A percentile compares a stretch with the other conserved stretches of the same genome.
phyloP scores from a whole-genome alignment of 2,797 vertebrate species.

The Trachops cirrhosus region DNA sequence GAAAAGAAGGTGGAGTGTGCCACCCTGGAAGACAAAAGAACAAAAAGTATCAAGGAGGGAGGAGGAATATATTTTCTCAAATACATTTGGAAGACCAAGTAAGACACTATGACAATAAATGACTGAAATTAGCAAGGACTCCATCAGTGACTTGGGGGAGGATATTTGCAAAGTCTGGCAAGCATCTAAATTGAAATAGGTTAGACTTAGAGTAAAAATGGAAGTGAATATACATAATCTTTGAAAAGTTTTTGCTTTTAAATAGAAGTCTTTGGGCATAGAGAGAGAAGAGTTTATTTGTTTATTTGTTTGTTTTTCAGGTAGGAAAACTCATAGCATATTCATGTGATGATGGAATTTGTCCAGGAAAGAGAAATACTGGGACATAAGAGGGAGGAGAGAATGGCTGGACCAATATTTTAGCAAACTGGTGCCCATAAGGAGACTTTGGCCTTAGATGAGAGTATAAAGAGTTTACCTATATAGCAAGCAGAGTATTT shows the following conservation, averaged over 20 bases:
- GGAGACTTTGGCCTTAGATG: too few species aligned
- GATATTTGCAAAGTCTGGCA: rapidly evolving
- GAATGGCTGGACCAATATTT: too few species aligned
- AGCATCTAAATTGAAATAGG: not conserved
- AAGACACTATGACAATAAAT: not conserved
- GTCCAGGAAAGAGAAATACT: too few species aligned
- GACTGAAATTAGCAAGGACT: not conserved
- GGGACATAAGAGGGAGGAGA: not conserved
- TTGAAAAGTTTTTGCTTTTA: not conserved
- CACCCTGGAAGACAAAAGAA: not conserved
- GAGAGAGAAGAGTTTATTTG: not conserved
- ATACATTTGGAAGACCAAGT: not conserved
- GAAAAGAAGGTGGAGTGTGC: rapidly evolving
- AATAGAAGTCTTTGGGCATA: not conserved
- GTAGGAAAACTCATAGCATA: not conserved
- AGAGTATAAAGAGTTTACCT: not conserved
- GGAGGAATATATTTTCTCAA: not conserved
- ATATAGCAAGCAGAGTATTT: not conserved
- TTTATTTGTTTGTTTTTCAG: not conserved
- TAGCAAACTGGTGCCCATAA: too few species aligned
- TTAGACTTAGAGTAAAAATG: not conserved
- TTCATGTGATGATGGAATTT: not conserved
- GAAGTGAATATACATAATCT: not conserved
- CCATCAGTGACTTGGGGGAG: not conserved
- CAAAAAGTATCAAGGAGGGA: not conserved